Base-by-base conservation (phyloP, 2,113 vertebrate genomes). In the mouse (Mus musculus) region DNA sequence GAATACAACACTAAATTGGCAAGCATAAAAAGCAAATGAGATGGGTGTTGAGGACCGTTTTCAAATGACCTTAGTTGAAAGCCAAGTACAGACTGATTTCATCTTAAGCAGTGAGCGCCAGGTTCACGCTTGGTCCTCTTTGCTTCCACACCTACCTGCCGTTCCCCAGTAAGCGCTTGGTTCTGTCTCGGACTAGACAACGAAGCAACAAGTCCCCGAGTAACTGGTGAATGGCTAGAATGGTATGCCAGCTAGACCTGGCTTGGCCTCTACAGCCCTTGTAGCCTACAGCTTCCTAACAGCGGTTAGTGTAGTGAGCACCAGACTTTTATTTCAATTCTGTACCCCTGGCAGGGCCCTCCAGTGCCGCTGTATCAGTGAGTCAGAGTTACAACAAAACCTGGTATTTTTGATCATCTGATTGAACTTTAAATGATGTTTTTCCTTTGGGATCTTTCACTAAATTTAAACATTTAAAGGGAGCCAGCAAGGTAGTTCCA, bases 21-120 rank as follows among this genome's bases (percentile, higher is more conserved):
- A 98, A 96, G 98, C 98, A 98, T 98, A 98, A 98, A 98, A 98
- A 97, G 97, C 95, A 98, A 98, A 98, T 98, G 98, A 98, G 98
- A 97, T 98, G 97, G 98, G 98, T 98, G 98, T 98, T 97, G 96
- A 97, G 97, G 97, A 95, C 97, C 5, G 1, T 98, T 98, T 98
- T 98, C 95, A 92, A 97, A 98, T 98, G 97, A 99, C 98, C 98
- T 98, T 98, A 97, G 97, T 96, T 98, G 96, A 98, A 98, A 98
- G 90, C 87, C 97, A 98, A 98, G 97, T 96, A 71, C 97, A 96
- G 95, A 88, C 84, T 52, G 96, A 94, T 89, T 97, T 94, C 95
- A 88, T 95, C 61, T 92, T 84, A 65, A 17, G 85, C 33, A 71
- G 78, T 39, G 54, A 67, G 82, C 36, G 39, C 88, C 33, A 5